These are phyloP conservation scores for Sisyra nigra DNA, from an alignment of 2,888 invertebrate species.

Conservation along the genomic window DNA sequence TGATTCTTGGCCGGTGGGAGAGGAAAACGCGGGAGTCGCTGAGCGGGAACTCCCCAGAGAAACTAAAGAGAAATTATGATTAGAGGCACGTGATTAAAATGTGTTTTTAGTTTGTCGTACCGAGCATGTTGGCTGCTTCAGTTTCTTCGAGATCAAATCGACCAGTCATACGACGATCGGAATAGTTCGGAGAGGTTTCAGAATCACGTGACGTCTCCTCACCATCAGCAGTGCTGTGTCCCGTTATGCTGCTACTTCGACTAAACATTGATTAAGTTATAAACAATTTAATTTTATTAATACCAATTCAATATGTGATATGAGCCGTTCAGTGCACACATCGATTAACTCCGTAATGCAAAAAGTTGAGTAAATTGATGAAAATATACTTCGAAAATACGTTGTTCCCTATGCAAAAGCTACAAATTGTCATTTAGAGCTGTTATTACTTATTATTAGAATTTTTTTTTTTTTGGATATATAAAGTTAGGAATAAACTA, in stretches of 20 bases:
- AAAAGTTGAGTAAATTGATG: too few species aligned
- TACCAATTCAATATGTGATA: not conserved
- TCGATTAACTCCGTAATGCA: too few species aligned
- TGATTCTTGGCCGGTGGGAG: constrained; percentile 50
- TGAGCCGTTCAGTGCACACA: too few species aligned
- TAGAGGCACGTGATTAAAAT: not conserved
- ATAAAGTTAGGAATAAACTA: too few species aligned
- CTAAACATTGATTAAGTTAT: constrained; percentile 14
- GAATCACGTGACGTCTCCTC: constrained; percentile 84
- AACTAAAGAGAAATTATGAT: constrained; percentile 43
- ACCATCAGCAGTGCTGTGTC: constrained; percentile 42
- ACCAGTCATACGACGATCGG: constrained; percentile 53
- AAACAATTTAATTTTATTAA: not conserved
- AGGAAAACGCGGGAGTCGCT: constrained; percentile 79
- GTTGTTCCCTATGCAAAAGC: too few species aligned
- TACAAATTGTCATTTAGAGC: too few species aligned
- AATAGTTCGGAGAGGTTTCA: constrained; percentile 74
- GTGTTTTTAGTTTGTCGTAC: constrained; percentile 24
- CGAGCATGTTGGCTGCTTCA: constrained; percentile 92
- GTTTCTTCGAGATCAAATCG: constrained; percentile 88
- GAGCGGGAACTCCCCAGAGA: constrained; percentile 87
- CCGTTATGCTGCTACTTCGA: constrained; percentile 41
- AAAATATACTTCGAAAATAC: not conserved
- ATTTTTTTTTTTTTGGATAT: too few species aligned
- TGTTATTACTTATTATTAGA: too few species aligned